Percentiles rank a stretch among this genome's conserved stretches.
Evolutionary conservation across 1,140 invertebrate species (phyloP).

Genomic region (Phymastichus coffea): DNA sequence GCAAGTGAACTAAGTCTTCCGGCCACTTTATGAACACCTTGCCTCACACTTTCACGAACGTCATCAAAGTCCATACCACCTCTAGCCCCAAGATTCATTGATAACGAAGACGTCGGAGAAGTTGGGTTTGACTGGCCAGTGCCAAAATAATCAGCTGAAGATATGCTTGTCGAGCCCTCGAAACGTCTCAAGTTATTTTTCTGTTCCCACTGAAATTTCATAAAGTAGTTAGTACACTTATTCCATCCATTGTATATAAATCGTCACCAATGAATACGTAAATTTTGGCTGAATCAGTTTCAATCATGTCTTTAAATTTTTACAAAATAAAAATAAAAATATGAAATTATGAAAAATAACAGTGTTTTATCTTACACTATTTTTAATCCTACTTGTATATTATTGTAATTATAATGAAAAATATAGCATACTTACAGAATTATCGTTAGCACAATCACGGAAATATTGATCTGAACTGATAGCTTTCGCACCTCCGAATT

Average conservation of each 20-base stretch:
- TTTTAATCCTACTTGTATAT: slow-evolving; percentile 39
- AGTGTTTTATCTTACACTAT: no score
- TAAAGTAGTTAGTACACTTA: background rate
- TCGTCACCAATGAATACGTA: background rate
- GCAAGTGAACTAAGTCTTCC: slow-evolving; percentile 90
- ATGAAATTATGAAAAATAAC: background rate
- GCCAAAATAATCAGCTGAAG: slow-evolving; percentile 94
- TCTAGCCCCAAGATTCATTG: slow-evolving; percentile 41
- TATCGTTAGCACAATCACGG: slow-evolving; percentile 65
- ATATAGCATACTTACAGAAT: slow-evolving; percentile 59
- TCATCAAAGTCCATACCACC: slow-evolving; percentile 76
- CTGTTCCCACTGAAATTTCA: slow-evolving; percentile 60
- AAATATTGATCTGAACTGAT: slow-evolving; percentile 98
- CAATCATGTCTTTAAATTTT: slow-evolving; percentile 6
- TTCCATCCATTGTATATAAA: slow-evolving; percentile 10
- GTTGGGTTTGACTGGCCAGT: slow-evolving; percentile 52
- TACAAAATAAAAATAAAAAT: background rate
- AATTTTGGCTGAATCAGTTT: background rate
- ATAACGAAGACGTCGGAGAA: slow-evolving; percentile 44
- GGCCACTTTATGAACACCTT: slow-evolving; percentile 95
- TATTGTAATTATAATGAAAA: slow-evolving; percentile 35
- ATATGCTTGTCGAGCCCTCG: slow-evolving; percentile 90
- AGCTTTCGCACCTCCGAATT: slow-evolving; percentile 94
- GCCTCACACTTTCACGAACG: slow-evolving; percentile 92
- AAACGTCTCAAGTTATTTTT: slow-evolving; percentile 73